A percentile compares a stretch with the other conserved stretches of the same genome.
Conservation (phyloP, 2,888 invertebrate genomes). For the Cetonia aurata region DNA sequence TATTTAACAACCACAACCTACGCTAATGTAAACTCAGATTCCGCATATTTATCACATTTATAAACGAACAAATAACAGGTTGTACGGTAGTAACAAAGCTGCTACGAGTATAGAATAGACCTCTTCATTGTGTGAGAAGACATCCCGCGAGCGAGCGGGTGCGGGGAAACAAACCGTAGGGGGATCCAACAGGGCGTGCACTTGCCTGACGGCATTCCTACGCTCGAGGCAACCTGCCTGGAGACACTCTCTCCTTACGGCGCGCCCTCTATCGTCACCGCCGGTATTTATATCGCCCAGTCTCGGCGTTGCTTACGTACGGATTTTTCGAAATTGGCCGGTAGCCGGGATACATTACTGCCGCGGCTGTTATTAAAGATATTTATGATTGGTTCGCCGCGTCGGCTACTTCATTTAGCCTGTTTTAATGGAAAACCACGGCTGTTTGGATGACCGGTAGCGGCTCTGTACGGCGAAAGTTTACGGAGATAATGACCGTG, state of each 20-base stretch:
- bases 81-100: slow-evolving; percentile 1
- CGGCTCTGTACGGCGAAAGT: too few species aligned
- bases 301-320: slow-evolving; percentile 35
- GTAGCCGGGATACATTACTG: slow-evolving; percentile 32
- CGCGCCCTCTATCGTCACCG: slow-evolving; percentile 23
- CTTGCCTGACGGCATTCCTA: slow-evolving; percentile 68
- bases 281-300: not conserved
- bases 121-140: slow-evolving; percentile 30
- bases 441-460: too few species aligned
- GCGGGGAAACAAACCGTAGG: slow-evolving; percentile 45
- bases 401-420: slow-evolving; percentile 38
- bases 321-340: slow-evolving; percentile 36
- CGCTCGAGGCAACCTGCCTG: slow-evolving; percentile 63
- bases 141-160: slow-evolving; percentile 46
- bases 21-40: slow-evolving; percentile 10
- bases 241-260: slow-evolving; percentile 52
- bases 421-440: slow-evolving; percentile 23
- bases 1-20: slow-evolving; percentile 12
- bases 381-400: slow-evolving; percentile 41
- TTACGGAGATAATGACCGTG: too few species aligned
- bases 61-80: slow-evolving; percentile 12
- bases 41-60: slow-evolving; percentile 20
- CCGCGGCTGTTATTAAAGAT: slow-evolving; percentile 44
- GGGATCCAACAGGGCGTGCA: slow-evolving; percentile 62
- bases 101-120: slow-evolving; percentile 26